Conservation (phyloP, 2,113 vertebrate species). For the Ammodytes marinus region DNA sequence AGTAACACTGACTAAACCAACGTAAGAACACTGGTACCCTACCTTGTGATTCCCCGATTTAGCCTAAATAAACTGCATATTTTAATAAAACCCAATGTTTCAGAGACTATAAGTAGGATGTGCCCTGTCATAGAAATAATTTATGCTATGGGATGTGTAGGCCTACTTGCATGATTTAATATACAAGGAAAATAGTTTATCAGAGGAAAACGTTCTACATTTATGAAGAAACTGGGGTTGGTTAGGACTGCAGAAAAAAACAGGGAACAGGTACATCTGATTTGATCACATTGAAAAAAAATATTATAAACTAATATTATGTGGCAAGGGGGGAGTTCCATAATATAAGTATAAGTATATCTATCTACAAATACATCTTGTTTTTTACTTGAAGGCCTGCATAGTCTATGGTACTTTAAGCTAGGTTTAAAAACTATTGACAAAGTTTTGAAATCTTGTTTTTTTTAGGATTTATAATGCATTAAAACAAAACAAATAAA, state of each 20-base stretch:
- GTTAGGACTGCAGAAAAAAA: background rate
- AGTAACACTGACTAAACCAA: background rate
- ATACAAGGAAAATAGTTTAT: background rate
- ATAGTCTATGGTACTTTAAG: background rate
- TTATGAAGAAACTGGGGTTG: background rate
- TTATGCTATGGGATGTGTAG: background rate
- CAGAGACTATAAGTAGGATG: background rate
- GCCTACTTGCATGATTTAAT: background rate
- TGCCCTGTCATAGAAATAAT: background rate
- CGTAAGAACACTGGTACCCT: background rate
- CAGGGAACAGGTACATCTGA: background rate
- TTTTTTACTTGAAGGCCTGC: no score
- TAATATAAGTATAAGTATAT: background rate
- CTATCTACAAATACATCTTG: background rate
- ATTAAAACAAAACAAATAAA: no score
- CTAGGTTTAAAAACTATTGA: background rate
- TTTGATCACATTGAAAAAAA: no score
- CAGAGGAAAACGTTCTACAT: background rate
- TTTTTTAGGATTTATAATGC: background rate
- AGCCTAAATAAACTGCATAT: background rate
- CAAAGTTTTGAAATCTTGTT: background rate
- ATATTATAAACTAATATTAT: background rate
- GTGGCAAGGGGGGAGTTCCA: background rate
- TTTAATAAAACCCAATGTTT: background rate
- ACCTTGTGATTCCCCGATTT: background rate